Evolutionary conservation across 2,113 vertebrate species (phyloP).

Genomic region (Hemiprocne comata): DNA sequence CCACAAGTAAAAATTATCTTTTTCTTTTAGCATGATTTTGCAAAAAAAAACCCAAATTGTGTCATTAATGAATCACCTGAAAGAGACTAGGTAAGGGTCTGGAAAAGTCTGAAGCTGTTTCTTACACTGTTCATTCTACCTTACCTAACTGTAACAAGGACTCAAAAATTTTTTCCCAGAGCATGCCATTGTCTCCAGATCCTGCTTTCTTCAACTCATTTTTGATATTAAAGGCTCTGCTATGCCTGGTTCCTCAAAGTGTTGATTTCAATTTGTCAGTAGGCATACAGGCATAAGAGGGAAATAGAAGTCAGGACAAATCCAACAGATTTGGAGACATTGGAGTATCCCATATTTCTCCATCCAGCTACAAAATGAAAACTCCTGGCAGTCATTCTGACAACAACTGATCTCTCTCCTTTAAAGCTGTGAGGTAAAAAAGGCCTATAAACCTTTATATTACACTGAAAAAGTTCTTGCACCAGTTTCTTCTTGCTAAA

Average conservation of each 20-base stretch:
- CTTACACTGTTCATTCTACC: background rate
- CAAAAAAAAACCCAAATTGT: background rate
- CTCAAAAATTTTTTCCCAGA: background rate
- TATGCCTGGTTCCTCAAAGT: background rate
- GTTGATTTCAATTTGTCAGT: background rate
- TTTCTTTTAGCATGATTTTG: background rate
- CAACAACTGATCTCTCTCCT: background rate
- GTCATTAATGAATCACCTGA: background rate
- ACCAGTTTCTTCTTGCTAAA: background rate
- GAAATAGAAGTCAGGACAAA: background rate
- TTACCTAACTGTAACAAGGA: background rate
- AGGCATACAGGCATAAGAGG: background rate
- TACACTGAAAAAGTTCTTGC: background rate
- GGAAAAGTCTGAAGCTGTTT: background rate
- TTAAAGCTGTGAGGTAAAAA: background rate
- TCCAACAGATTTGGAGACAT: background rate
- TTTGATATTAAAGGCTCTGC: background rate
- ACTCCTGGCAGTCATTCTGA: background rate
- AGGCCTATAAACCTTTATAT: background rate
- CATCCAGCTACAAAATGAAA: background rate
- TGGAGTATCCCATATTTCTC: background rate
- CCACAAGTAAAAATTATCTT: background rate
- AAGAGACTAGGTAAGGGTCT: fast-evolving
- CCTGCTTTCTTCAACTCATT: background rate
- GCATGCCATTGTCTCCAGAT: background rate